Evolutionary conservation across 2,888 invertebrate species (phyloP).

Genomic region (Hylaea fasciaria): DNA sequence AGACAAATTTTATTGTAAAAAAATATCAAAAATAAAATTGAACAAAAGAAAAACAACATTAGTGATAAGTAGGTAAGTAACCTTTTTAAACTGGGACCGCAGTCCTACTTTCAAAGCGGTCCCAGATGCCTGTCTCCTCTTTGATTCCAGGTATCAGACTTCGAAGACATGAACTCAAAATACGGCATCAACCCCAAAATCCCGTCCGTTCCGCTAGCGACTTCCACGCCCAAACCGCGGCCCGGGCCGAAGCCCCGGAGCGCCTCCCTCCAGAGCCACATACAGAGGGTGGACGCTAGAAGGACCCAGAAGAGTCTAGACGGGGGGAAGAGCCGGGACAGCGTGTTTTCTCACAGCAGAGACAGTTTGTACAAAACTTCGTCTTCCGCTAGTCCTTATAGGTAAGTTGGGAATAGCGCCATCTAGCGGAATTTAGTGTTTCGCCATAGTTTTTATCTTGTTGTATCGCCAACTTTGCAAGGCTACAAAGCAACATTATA

Average conservation of each 20-base stretch:
- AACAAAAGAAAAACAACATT: too few species aligned
- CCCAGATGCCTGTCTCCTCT: too few species aligned
- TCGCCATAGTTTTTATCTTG: too few species aligned
- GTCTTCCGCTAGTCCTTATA: conserved; percentile 55
- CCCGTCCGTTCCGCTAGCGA: conserved; percentile 50
- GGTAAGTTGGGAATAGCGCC: conserved; percentile 37
- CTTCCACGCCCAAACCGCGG: conserved; percentile 65
- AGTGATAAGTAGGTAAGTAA: too few species aligned
- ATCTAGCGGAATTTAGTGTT: conserved; percentile 5
- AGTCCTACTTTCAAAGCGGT: too few species aligned
- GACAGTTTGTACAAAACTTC: conserved; percentile 60
- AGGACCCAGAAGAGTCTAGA: conserved; percentile 30
- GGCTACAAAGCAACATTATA: too few species aligned
- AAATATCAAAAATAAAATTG: too few species aligned
- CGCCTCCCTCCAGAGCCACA: conserved; percentile 53
- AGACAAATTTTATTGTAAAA: too few species aligned
- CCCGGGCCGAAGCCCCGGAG: conserved; percentile 56
- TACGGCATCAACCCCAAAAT: conserved; percentile 60
- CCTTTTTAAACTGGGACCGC: too few species aligned
- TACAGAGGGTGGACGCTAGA: conserved; percentile 20
- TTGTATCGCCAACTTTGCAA: too few species aligned
- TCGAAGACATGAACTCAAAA: conserved; percentile 70
- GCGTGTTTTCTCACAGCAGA: conserved; percentile 51
- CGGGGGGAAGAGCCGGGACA: conserved; percentile 45
- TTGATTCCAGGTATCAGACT: conserved; percentile 74